These are phyloP conservation scores for Dipodomys spectabilis DNA, from an alignment of 2,113 vertebrate genomes.

Conservation along the genomic window DNA sequence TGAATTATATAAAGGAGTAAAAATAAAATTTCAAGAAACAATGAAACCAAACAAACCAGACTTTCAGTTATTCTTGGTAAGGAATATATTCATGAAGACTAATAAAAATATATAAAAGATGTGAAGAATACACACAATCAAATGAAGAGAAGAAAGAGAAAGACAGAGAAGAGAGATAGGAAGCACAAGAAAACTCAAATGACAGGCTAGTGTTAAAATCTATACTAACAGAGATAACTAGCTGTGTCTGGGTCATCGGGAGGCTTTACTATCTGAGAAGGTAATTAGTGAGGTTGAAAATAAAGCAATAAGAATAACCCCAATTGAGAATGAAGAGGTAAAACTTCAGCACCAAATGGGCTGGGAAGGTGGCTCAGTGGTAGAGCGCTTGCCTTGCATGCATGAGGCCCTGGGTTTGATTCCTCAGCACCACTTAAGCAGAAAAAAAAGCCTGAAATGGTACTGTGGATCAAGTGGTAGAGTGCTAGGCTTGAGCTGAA, in stretches of 20 bases:
- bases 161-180: neutral
- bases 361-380: too few relatives aligned
- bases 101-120: neutral
- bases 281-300: conserved; percentile 22
- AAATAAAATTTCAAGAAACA: neutral
- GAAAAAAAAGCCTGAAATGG: too few relatives aligned
- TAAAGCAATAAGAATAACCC: neutral
- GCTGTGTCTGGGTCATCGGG: neutral
- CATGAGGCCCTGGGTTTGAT: too few relatives aligned
- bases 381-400: too few relatives aligned
- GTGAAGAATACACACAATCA: neutral
- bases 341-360: too few relatives aligned
- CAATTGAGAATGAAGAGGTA: neutral
- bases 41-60: neutral
- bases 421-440: too few relatives aligned
- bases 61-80: neutral
- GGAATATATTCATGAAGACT: neutral
- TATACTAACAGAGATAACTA: neutral
- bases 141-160: neutral
- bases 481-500: too few relatives aligned
- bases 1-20: neutral
- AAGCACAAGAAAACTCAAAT: neutral
- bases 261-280: neutral
- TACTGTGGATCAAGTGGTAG: too few relatives aligned
- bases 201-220: neutral